Percentiles rank a stretch among this genome's conserved stretches.
phyloP scores from a whole-genome alignment of 1,140 invertebrate genomes.

The Yoshiicerus persimilis region DNA sequence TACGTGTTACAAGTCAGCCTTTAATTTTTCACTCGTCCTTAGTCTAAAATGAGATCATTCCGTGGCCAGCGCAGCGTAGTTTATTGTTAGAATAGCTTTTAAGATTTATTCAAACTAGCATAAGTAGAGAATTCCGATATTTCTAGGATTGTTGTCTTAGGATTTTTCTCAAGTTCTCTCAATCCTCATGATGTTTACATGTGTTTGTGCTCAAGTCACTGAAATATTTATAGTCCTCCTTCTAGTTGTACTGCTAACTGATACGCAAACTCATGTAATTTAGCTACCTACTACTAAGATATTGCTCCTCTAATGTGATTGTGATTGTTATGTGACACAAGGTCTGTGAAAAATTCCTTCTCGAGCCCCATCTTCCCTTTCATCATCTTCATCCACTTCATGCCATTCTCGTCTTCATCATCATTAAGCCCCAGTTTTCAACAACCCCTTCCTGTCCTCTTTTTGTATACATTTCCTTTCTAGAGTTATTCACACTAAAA shows the following conservation, averaged over 20 bases:
- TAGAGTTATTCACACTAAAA: background rate
- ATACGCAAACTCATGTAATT: background rate
- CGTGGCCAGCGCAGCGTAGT: too few relatives aligned
- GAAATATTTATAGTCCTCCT: background rate
- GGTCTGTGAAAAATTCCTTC: constrained; percentile 1
- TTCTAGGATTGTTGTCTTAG: background rate
- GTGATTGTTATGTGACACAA: background rate
- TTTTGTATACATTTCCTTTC: background rate
- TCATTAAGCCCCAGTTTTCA: background rate
- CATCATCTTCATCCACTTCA: background rate
- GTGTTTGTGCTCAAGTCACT: background rate
- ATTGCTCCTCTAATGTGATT: background rate
- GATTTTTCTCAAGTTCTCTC: background rate
- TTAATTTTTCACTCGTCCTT: too few relatives aligned
- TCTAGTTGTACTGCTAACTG: background rate
- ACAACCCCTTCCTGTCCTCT: background rate
- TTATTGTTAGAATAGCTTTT: too few relatives aligned
- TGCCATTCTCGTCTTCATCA: background rate
- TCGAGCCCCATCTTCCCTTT: background rate
- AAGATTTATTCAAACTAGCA: too few relatives aligned
- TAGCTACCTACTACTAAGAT: background rate
- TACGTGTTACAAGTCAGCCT: too few relatives aligned
- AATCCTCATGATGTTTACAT: background rate
- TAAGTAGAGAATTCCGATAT: background rate
- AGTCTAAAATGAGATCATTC: too few relatives aligned